A percentile compares a stretch with the other conserved stretches of the same genome.
Evolutionary conservation across 2,888 invertebrate genomes (phyloP).

Genomic region (Aspidiotus rigidus): DNA sequence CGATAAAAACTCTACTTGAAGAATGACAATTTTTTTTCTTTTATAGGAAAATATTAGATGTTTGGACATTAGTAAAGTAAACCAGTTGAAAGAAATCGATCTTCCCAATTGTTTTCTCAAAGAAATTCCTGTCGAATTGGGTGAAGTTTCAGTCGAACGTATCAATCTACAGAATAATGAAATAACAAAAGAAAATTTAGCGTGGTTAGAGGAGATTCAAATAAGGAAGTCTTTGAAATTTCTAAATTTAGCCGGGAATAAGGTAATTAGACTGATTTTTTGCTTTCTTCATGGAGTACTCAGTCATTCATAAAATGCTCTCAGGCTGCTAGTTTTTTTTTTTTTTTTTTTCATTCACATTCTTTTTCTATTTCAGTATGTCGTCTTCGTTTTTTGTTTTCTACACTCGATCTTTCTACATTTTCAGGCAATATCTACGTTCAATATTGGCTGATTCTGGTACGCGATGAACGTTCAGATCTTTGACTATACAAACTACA

Average conservation of each 20-base stretch:
- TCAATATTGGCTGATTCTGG: no score
- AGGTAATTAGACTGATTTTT: constrained; percentile 5
- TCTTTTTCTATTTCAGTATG: no score
- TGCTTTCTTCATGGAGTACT: no score
- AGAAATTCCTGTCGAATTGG: constrained; percentile 11
- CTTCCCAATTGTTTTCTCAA: constrained; percentile 3
- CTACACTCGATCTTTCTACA: no score
- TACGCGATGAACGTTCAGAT: no score
- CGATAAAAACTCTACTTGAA: not conserved
- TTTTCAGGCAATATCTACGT: no score
- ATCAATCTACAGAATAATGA: constrained; percentile 21
- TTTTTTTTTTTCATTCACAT: no score
- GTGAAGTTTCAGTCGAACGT: constrained; percentile 3
- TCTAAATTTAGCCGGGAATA: constrained; percentile 26
- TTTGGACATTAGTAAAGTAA: no score
- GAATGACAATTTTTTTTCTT: not conserved
- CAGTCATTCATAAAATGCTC: no score
- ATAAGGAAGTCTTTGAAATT: constrained; percentile 21
- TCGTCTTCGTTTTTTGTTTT: no score
- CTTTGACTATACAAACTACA: no score
- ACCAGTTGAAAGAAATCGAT: constrained; percentile 13
- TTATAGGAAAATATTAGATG: not conserved
- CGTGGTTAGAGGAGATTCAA: constrained; percentile 17
- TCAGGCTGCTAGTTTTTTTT: no score
- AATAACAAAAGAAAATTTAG: not conserved